Base-by-base conservation (phyloP, 2,113 vertebrate species). In the Aramus guarauna region DNA sequence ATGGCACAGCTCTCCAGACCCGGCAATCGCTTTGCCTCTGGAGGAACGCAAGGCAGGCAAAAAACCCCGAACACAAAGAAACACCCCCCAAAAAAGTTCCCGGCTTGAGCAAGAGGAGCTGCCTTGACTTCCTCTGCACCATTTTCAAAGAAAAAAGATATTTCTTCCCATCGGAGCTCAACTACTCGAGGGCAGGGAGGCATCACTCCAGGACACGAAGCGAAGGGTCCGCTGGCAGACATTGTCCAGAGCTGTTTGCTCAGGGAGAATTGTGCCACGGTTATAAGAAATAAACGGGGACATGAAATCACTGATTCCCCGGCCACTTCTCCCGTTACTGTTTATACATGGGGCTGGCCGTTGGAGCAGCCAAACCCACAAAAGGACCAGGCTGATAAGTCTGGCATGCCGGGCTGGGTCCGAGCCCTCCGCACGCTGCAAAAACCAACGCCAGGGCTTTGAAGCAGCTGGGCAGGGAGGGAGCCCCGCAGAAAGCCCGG, bases 381-480 rank as follows among this genome's bases (percentile, higher is more conserved):
- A 58, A 68, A 77, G 90, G 85, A 56, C 39, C 41, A 21, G 91
- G 79, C 94, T 76, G 96, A 95, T 97, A 97, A 96, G 93, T 22
- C 79, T 52, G 94, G 96, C 94, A 91, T 2, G 71, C 16, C 1
- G 4, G 80, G 94, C 80, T 75, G 96, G 66, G 62, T 50, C 89
- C 0, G 5, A 79, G 92, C 50, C 81, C 96, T 93, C 80, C 20
- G 2, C 45, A 55, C 1, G 1, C 81, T 30, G 58, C 36, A n/a
- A 68, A 84, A 94, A 88, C 91, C 69, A 94, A 64, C 68, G 9
- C 67, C 17, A 19, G 68, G 43, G 55, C 22, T 69, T 32, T 2
- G 3, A 19, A 81, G 36, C 19, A 88, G 88, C 19, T 9, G 8
- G 52, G 74, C 27, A 56, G 66, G 62, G 89, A 63, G 47, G 52